Percentiles rank a stretch among this genome's conserved stretches.
Evolutionary conservation across 2,113 vertebrate genomes (phyloP).

Genomic region (Grus americana): DNA sequence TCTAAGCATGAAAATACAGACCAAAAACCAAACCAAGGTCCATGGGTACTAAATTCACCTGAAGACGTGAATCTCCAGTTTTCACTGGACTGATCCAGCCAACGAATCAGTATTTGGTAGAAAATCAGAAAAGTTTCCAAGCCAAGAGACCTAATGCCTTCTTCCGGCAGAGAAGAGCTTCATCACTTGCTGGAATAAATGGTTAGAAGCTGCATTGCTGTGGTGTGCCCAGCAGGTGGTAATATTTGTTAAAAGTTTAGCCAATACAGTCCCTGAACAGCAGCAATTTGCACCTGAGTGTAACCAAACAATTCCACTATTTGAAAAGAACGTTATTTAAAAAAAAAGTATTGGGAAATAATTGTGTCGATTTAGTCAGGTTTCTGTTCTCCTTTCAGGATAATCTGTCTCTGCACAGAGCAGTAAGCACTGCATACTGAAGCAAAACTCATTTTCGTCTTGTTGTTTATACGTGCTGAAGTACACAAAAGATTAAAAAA

Average conservation of each 20-base stretch:
- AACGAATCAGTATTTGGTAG: background rate
- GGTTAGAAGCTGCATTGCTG: background rate
- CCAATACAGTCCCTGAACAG: background rate
- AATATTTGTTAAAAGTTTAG: constrained; percentile 57
- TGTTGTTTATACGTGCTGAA: background rate
- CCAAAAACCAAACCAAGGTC: background rate
- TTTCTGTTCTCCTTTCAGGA: background rate
- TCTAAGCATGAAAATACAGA: background rate
- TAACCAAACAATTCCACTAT: background rate
- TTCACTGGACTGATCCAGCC: background rate
- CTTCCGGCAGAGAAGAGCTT: background rate
- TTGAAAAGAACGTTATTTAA: background rate
- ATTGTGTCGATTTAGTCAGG: background rate
- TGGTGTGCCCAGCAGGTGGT: constrained; percentile 25
- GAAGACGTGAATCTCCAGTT: background rate
- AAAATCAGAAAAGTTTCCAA: background rate
- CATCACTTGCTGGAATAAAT: rapidly evolving
- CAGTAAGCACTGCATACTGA: background rate
- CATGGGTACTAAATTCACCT: background rate
- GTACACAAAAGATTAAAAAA: background rate
- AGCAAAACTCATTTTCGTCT: background rate
- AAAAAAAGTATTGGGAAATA: background rate
- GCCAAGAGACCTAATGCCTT: background rate
- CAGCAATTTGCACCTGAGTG: background rate
- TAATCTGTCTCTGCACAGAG: background rate